Percentiles rank a stretch among this genome's conserved stretches.
Evolutionary conservation across 2,797 vertebrate species (phyloP).

Genomic region (Stomatorhinus walkeri): DNA sequence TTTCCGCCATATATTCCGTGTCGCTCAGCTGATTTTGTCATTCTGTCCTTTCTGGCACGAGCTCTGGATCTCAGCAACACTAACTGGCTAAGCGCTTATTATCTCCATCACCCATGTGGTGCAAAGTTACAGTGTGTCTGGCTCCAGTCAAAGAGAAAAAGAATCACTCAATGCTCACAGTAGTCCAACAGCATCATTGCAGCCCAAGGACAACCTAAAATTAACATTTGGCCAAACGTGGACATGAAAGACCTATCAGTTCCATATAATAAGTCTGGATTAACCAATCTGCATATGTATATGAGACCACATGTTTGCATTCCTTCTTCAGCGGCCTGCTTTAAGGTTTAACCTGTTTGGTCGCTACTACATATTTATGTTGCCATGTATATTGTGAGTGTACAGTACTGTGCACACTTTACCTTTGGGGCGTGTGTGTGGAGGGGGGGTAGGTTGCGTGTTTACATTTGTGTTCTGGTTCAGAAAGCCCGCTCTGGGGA

Average conservation of each 20-base stretch:
- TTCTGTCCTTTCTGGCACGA: not conserved
- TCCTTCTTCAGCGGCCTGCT: not conserved
- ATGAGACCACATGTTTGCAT: not conserved
- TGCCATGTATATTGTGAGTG: not conserved
- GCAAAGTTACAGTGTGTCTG: not conserved
- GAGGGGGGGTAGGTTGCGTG: not conserved
- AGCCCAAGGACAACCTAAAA: not conserved
- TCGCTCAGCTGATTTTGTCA: not conserved
- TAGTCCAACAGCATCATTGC: not conserved
- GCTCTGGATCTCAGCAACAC: not conserved
- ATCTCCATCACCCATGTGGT: slow-evolving; percentile 5
- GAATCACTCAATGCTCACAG: not conserved
- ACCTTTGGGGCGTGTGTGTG: not conserved
- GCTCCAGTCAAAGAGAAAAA: not conserved
- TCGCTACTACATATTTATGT: not conserved
- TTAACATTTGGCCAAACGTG: not conserved
- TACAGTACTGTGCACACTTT: not conserved
- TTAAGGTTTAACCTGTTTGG: not conserved
- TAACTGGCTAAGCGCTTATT: not conserved
- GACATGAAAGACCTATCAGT: not conserved
- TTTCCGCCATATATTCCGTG: not conserved
- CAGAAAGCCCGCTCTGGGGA: not conserved
- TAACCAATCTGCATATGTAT: not conserved
- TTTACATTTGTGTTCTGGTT: not conserved
- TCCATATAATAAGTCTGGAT: not conserved